These are phyloP conservation scores for Phallusia fumigata DNA, from an alignment of 23 tunicate species.

Conservation along the genomic window DNA sequence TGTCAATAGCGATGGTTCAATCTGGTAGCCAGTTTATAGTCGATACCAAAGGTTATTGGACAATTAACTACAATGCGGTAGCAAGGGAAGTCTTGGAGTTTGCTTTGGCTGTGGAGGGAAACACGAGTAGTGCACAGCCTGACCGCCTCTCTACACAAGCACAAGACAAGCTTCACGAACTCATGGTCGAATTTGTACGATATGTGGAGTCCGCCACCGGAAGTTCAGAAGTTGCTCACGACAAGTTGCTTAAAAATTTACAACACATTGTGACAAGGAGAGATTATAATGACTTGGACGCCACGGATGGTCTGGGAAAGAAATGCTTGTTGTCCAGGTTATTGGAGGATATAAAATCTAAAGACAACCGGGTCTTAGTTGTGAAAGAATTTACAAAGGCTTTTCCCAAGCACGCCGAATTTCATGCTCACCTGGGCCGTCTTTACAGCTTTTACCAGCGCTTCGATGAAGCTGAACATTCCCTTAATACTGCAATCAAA, in stretches of 20 bases:
- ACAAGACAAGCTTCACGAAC: neutral
- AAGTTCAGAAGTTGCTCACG: neutral
- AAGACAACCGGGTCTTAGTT: constrained; percentile 29
- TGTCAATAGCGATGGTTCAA: constrained; percentile 23
- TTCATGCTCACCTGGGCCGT: constrained; percentile 74
- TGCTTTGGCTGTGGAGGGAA: no score
- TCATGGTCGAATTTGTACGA: constrained; percentile 39
- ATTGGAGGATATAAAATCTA: constrained; percentile 19
- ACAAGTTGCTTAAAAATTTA: constrained; percentile 13
- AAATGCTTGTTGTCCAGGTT: constrained; percentile 28
- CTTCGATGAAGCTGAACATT: constrained; percentile 45
- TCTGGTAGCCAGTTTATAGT: constrained; percentile 32
- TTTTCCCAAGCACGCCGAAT: constrained; percentile 52
- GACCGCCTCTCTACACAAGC: constrained; percentile 8
- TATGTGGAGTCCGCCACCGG: constrained; percentile 12
- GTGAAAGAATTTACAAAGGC: constrained; percentile 19
- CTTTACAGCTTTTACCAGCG: constrained; percentile 20
- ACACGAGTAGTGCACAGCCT: neutral
- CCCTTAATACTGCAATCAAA: constrained; percentile 32
- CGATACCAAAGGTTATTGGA: constrained; percentile 35
- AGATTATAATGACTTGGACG: constrained; percentile 48
- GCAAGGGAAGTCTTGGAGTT: constrained; percentile 67
- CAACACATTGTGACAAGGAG: constrained; percentile 30
- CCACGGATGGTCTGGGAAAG: constrained; percentile 24
- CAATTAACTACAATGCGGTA: constrained; percentile 41